Evolutionary conservation across 1,140 invertebrate species (phyloP).

Genomic region (Calephelis virginiensis): DNA sequence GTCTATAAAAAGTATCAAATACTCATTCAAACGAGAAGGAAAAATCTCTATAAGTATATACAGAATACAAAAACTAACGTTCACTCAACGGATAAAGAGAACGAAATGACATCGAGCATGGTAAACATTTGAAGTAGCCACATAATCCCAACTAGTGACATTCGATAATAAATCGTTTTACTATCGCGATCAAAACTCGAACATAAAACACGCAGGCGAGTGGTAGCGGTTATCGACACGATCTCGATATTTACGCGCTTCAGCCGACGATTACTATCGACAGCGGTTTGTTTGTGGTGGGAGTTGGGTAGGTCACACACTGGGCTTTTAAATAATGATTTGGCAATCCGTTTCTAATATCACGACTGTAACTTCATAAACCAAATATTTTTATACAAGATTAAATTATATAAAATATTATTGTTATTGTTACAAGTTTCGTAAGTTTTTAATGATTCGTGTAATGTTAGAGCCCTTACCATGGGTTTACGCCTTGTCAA

Average conservation of each 20-base stretch:
- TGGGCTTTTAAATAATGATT: not conserved
- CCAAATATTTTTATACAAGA: too few species aligned
- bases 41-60: not conserved
- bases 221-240: conserved; percentile 54
- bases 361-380: too few species aligned
- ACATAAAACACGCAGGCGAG: conserved; percentile 47
- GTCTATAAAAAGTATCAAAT: too few species aligned
- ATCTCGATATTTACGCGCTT: conserved; percentile 62
- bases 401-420: too few species aligned
- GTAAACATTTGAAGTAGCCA: conserved; percentile 56
- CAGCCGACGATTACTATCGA: conserved; percentile 57
- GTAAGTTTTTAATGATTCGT: too few species aligned
- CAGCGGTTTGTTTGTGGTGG: conserved; percentile 49
- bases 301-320: conserved; percentile 32
- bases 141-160: conserved; percentile 24
- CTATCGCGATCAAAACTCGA: conserved; percentile 54
- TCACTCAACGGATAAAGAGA: too few species aligned
- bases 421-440: too few species aligned
- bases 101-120: not conserved
- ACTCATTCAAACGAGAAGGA: too few species aligned
- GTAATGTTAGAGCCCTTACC: too few species aligned
- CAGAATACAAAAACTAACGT: not conserved
- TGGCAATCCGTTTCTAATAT: too few species aligned
- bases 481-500: too few species aligned
- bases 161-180: conserved; percentile 49